Evolutionary conservation across 2,797 vertebrate genomes (phyloP).

Genomic region (Cirrhinus molitorella): DNA sequence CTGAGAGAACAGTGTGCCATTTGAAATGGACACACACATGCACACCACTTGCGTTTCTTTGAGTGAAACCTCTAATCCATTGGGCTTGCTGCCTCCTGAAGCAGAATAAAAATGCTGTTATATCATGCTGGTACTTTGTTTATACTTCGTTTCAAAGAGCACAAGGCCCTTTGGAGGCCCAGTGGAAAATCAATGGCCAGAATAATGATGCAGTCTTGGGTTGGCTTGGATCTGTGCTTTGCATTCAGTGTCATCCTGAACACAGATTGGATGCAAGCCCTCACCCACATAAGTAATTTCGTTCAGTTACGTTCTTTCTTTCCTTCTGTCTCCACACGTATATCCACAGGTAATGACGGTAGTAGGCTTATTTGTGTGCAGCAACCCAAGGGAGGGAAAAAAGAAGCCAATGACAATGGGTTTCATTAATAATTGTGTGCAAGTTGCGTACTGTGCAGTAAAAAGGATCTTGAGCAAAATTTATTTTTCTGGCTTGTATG

Average conservation of each 20-base stretch:
- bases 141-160: constrained; percentile 72
- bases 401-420: not conserved
- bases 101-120: constrained; percentile 61
- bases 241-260: constrained; percentile 64
- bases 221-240: constrained; percentile 64
- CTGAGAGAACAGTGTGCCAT: constrained; percentile 39
- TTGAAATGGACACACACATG: constrained; percentile 44
- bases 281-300: constrained; percentile 21
- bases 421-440: not conserved
- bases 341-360: not conserved
- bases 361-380: not conserved
- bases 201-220: constrained; percentile 74
- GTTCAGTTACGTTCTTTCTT: not conserved
- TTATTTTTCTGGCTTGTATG: not conserved
- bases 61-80: constrained; percentile 55
- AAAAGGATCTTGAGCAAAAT: not conserved
- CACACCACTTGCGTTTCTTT: constrained; percentile 38
- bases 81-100: constrained; percentile 47
- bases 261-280: constrained; percentile 27
- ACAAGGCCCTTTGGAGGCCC: constrained; percentile 60
- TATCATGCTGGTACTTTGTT: constrained; percentile 69
- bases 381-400: too few species aligned
- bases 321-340: not conserved
- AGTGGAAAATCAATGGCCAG: constrained; percentile 74
- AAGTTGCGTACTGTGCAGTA: not conserved